A percentile compares a stretch with the other conserved stretches of the same genome.
Conservation (phyloP, 2,113 vertebrate genomes). For the Microcebus ravelobensis region DNA sequence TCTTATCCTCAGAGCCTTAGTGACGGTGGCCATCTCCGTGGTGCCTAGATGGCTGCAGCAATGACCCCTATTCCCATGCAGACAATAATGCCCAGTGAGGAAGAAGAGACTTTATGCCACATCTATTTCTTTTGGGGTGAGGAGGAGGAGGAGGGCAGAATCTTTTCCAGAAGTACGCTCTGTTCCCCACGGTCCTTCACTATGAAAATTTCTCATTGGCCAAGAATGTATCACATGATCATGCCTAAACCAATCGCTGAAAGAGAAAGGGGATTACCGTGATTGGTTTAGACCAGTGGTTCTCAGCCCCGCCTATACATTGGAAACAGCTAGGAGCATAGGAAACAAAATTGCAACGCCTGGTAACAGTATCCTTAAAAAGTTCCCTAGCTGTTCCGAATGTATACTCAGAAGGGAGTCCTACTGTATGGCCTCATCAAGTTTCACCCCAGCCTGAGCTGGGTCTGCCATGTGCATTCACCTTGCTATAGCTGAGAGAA, state of each 20-base stretch:
- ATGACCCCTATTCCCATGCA: neutral
- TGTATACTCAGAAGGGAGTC: neutral
- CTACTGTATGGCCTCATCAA: neutral
- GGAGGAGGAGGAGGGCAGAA: no score
- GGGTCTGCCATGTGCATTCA: neutral
- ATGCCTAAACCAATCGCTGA: neutral
- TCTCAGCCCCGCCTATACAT: neutral
- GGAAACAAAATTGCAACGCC: neutral
- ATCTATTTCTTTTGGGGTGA: fast-evolving
- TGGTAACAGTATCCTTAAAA: neutral
- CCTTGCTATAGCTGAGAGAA: neutral
- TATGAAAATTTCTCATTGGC: neutral
- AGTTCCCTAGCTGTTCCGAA: neutral
- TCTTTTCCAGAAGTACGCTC: neutral
- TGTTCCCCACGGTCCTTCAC: neutral
- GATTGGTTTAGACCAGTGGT: neutral
- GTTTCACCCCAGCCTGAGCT: fast-evolving
- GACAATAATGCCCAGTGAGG: neutral
- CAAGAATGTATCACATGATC: neutral
- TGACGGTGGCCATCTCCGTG: neutral
- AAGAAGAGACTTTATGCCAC: neutral
- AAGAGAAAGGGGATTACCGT: neutral
- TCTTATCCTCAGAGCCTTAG: neutral
- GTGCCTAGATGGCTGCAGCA: neutral
- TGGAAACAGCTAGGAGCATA: neutral